A percentile compares a stretch with the other conserved stretches of the same genome.
Evolutionary conservation across 2,888 invertebrate species (phyloP).

Genomic region (Schrankia costaestrigalis): DNA sequence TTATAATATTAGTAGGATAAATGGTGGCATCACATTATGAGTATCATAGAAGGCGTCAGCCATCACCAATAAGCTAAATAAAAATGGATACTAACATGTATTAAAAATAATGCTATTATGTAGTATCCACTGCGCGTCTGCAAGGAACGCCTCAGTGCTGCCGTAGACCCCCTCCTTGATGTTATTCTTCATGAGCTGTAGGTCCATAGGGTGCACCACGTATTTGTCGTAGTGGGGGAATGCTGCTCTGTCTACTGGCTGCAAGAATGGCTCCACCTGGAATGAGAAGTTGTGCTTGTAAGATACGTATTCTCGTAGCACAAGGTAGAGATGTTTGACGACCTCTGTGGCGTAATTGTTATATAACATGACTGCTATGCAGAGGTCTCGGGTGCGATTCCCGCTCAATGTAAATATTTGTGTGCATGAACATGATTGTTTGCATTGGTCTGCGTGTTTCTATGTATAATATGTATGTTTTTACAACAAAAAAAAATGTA

Average conservation of each 20-base stretch:
- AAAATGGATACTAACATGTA: slow-evolving; percentile 83
- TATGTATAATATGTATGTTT: no score
- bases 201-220: slow-evolving; percentile 93
- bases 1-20: no score
- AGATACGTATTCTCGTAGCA: no score
- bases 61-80: background rate
- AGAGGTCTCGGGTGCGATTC: no score
- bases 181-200: slow-evolving; percentile 87
- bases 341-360: no score
- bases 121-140: slow-evolving; percentile 95
- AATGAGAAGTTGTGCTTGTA: no score
- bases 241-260: slow-evolving; percentile 85
- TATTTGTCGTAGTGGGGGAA: slow-evolving; percentile 90
- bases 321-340: no score
- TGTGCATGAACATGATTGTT: no score
- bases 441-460: no score
- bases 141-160: slow-evolving; percentile 93
- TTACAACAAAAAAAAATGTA: no score
- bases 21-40: background rate
- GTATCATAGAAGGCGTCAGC: background rate
- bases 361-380: no score
- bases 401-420: no score
- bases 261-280: slow-evolving; percentile 89
- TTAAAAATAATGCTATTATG: slow-evolving; percentile 96
- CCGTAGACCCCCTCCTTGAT: slow-evolving; percentile 88